A percentile compares a stretch with the other conserved stretches of the same genome.
These are phyloP conservation scores for Dolichomitus sp. DNA, from an alignment of 2,888 invertebrate species.

Conservation along the genomic window DNA sequence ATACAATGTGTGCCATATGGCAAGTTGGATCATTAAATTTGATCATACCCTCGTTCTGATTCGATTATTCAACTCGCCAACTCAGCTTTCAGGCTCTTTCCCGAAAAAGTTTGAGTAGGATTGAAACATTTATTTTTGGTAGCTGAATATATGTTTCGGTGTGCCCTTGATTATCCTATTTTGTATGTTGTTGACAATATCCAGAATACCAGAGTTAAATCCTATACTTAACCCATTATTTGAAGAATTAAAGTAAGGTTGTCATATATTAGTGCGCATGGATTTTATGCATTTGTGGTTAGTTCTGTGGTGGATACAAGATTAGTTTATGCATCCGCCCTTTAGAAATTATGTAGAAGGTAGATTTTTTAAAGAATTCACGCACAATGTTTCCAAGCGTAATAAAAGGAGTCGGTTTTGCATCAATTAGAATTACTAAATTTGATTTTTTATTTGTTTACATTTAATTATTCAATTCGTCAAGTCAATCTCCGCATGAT, in stretches of 20 bases:
- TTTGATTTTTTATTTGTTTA: too few species aligned
- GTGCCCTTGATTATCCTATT: not conserved
- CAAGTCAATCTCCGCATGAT: too few species aligned
- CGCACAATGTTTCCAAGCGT: too few species aligned
- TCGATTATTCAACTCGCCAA: constrained; percentile 7
- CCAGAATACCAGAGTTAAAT: not conserved
- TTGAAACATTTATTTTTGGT: not conserved
- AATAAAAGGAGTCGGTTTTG: too few species aligned
- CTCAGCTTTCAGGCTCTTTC: not conserved
- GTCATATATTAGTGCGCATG: too few species aligned
- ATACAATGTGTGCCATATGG: not conserved
- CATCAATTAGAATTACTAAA: too few species aligned
- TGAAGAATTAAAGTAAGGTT: not conserved
- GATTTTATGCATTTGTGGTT: too few species aligned
- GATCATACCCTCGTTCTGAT: not conserved
- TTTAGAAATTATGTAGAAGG: too few species aligned
- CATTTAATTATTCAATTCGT: too few species aligned
- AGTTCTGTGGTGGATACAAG: too few species aligned
- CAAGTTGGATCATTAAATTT: not conserved
- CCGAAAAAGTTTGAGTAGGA: not conserved
- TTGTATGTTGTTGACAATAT: not conserved
- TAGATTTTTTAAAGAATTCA: too few species aligned
- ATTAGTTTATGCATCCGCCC: too few species aligned
- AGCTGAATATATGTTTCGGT: not conserved
- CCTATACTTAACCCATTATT: not conserved